Evolutionary conservation across 2,797 vertebrate species (phyloP).

Genomic region (Perodicticus potto): DNA sequence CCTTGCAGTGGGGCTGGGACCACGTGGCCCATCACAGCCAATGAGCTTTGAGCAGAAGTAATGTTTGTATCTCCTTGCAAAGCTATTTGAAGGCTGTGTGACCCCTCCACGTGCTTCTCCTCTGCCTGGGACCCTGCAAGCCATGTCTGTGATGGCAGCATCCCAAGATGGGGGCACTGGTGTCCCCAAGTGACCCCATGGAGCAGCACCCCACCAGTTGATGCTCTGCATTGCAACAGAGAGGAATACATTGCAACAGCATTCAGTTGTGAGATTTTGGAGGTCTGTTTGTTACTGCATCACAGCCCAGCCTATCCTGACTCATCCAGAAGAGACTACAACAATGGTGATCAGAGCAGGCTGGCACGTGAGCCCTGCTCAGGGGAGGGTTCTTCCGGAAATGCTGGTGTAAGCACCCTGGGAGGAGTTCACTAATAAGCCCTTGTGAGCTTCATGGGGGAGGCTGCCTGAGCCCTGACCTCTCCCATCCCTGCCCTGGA

Average conservation of each 20-base stretch:
- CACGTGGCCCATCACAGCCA: background rate
- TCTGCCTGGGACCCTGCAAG: background rate
- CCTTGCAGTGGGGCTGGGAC: background rate
- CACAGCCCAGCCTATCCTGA: background rate
- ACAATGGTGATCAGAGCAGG: background rate
- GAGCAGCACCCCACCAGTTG: background rate
- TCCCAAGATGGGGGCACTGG: background rate
- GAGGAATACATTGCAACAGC: background rate
- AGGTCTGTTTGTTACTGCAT: background rate
- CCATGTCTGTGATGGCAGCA: background rate
- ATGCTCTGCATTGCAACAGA: background rate
- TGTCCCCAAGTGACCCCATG: background rate
- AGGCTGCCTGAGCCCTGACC: background rate
- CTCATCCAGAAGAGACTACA: background rate
- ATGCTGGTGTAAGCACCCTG: background rate
- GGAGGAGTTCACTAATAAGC: background rate
- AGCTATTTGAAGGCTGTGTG: background rate
- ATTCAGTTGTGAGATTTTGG: too few relatives aligned
- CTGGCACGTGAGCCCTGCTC: rapidly evolving
- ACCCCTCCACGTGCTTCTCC: background rate
- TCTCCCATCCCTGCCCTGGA: background rate
- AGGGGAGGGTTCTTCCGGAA: background rate
- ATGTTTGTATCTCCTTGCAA: background rate
- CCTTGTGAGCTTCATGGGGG: background rate
- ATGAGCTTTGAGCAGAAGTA: background rate